These are phyloP conservation scores for Tachuris rubrigastra DNA, from an alignment of 2,113 vertebrate genomes.

Conservation along the genomic window DNA sequence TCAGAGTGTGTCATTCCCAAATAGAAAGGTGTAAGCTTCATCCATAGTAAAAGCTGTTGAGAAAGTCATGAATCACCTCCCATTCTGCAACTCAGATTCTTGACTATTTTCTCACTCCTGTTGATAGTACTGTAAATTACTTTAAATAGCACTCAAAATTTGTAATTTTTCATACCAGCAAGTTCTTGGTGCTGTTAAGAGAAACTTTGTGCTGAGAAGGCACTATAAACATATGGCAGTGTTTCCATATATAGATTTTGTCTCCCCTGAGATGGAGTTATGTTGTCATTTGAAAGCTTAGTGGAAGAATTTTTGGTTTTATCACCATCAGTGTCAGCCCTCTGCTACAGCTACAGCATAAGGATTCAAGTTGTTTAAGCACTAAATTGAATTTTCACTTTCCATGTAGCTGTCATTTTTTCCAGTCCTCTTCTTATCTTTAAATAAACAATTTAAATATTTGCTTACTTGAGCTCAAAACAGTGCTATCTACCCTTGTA, in stretches of 20 bases:
- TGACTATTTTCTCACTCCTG: not conserved
- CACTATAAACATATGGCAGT: not conserved
- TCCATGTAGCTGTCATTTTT: not conserved
- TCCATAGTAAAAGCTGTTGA: not conserved
- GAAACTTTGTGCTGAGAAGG: not conserved
- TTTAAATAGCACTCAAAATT: not conserved
- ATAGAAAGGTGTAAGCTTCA: not conserved
- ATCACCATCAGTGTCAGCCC: not conserved
- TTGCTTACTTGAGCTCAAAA: not conserved
- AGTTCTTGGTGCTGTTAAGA: not conserved
- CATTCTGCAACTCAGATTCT: not conserved
- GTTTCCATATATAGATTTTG: not conserved
- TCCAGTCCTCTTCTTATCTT: not conserved
- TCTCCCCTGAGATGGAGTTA: not conserved
- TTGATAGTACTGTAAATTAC: not conserved
- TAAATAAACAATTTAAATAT: not conserved
- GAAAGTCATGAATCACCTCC: accelerated
- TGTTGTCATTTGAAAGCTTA: not conserved
- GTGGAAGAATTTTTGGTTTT: not conserved
- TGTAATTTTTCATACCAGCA: not conserved
- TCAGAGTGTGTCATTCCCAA: not conserved
- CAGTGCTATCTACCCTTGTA: not conserved
- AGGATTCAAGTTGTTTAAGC: not conserved
- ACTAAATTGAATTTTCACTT: slow-evolving; percentile 4
- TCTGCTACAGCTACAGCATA: not conserved